Evolutionary conservation across 1,140 invertebrate species (phyloP).

Genomic region (Drosophila littoralis): DNA sequence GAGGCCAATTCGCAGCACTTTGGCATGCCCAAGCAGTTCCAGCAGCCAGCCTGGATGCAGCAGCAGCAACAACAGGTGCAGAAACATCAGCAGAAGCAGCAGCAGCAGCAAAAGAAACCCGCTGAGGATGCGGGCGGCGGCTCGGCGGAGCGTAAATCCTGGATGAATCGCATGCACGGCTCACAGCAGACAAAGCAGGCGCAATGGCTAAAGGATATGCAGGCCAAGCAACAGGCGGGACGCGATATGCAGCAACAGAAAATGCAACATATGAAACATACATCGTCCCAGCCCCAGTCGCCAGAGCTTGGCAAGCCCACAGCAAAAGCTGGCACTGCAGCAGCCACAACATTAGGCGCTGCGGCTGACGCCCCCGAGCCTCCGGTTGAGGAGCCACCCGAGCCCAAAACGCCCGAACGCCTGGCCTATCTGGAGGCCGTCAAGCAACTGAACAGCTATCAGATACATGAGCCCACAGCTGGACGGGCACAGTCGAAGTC

Average conservation of each 20-base stretch:
- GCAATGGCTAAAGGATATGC: constrained; percentile 61
- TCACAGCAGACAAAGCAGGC: constrained; percentile 59
- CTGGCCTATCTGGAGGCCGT: constrained; percentile 59
- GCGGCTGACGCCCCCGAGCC: not conserved
- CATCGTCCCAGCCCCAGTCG: not conserved
- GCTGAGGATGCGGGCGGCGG: not conserved
- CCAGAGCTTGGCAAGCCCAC: not conserved
- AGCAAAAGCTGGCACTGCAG: not conserved
- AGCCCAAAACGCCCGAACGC: constrained; percentile 49
- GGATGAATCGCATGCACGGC: constrained; percentile 71
- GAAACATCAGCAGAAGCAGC: not conserved
- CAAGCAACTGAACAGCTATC: constrained; percentile 49
- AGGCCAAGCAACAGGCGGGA: constrained; percentile 62
- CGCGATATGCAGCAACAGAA: constrained; percentile 58
- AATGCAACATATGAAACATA: constrained; percentile 36
- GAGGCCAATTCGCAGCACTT: constrained; percentile 6
- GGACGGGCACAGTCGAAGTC: constrained; percentile 37
- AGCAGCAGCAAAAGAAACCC: not conserved
- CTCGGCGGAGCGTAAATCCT: constrained; percentile 49
- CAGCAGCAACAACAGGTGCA: constrained; percentile 1
- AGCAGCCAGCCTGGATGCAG: constrained; percentile 18
- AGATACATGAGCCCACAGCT: constrained; percentile 23
- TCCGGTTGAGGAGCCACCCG: not conserved
- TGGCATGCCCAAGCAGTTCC: constrained; percentile 15
- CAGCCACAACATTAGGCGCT: not conserved